These are phyloP conservation scores for Drosophila kepulauana DNA, from an alignment of 1,140 invertebrate genomes.

Conservation along the genomic window DNA sequence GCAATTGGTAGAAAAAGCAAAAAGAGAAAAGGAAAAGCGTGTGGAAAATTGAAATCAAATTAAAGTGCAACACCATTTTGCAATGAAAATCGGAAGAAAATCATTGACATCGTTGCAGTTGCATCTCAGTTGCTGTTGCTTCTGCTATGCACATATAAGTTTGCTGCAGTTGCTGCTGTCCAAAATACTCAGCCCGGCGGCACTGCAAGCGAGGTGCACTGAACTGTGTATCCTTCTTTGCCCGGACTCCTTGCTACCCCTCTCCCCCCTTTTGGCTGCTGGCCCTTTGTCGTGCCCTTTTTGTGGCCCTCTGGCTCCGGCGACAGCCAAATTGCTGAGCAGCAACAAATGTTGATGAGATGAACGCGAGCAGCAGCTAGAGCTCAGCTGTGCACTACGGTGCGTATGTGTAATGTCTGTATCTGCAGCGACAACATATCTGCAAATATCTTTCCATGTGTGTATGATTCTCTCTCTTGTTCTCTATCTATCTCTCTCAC, in stretches of 20 bases:
- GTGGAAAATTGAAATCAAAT: conserved; percentile 60
- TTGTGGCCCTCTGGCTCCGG: neutral
- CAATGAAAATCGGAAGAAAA: conserved; percentile 52
- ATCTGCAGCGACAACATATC: conserved; percentile 2
- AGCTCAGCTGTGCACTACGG: conserved; percentile 50
- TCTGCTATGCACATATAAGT: neutral
- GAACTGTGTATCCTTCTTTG: conserved; percentile 50
- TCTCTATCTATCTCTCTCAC: too few relatives aligned
- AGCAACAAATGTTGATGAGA: conserved; percentile 63
- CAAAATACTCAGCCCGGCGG: conserved; percentile 47
- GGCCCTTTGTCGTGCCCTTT: neutral
- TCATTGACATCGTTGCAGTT: conserved; percentile 45
- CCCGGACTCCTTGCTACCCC: neutral
- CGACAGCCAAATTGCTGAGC: conserved; percentile 55
- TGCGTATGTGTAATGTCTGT: conserved; percentile 55
- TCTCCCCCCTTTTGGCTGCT: neutral
- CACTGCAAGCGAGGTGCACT: conserved; percentile 59
- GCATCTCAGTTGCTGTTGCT: neutral
- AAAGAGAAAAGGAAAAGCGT: neutral
- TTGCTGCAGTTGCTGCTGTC: conserved; percentile 8
- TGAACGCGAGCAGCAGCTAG: conserved; percentile 48
- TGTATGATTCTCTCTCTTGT: too few relatives aligned
- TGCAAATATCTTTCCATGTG: neutral
- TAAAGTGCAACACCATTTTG: conserved; percentile 55
- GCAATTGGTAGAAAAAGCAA: conserved; percentile 6